Evolutionary conservation across 2,888 invertebrate genomes (phyloP).

Genomic region (Myathropa florea): DNA sequence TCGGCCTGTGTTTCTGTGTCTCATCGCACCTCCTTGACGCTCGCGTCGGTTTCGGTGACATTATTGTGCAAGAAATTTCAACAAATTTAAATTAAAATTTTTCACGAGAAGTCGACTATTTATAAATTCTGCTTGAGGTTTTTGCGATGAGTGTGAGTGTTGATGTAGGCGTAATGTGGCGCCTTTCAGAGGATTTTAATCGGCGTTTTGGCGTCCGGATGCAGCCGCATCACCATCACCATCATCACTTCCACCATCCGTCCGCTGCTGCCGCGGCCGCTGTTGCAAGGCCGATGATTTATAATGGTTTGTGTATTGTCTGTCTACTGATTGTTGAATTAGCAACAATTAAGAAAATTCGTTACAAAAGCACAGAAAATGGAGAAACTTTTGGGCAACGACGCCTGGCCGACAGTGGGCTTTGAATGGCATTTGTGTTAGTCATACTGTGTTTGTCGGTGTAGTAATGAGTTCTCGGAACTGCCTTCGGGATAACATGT

Average conservation of each 20-base stretch:
- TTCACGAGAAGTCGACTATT: constrained; percentile 27
- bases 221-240: constrained; percentile 77
- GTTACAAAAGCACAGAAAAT: not conserved
- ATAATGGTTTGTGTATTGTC: constrained; percentile 74
- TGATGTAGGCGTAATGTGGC: constrained; percentile 81
- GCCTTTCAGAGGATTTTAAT: constrained; percentile 80
- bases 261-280: constrained; percentile 69
- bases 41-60: constrained; percentile 9
- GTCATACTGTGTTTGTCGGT: constrained; percentile 34
- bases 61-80: constrained; percentile 10
- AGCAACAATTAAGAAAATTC: constrained; percentile 39
- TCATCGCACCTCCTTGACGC: not conserved
- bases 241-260: constrained; percentile 74
- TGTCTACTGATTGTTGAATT: constrained; percentile 27
- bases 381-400: constrained; percentile 14
- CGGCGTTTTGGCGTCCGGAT: constrained; percentile 80
- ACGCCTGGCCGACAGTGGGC: constrained; percentile 19
- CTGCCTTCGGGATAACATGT: constrained; percentile 35
- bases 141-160: constrained; percentile 80
- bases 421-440: constrained; percentile 36
- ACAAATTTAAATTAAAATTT: constrained; percentile 19
- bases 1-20: not conserved
- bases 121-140: constrained; percentile 14
- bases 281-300: constrained; percentile 76
- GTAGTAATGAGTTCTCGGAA: constrained; percentile 56